Base-by-base conservation (phyloP, 2,113 vertebrate genomes). In the Stigmatopora argus region DNA sequence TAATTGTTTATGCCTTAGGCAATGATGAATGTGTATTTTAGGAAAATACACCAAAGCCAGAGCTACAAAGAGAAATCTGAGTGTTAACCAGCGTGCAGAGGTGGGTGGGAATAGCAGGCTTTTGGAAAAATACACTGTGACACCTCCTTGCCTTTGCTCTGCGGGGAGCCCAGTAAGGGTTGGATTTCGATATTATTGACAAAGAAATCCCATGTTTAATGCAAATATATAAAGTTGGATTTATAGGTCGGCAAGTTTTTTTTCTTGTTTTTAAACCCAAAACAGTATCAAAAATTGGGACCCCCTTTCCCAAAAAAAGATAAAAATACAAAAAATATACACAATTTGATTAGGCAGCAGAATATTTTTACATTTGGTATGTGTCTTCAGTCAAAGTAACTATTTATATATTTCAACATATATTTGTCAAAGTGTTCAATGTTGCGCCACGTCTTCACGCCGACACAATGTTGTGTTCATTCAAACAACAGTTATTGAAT, bases 1-100 rank as follows among this genome's bases (percentile, higher is more conserved):
- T 88, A 88, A 88, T 87, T 92, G 87, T 87, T 91, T 89, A 87
- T 90, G 88, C 84, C 88, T 67, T 76, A 72, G 77, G 82, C 86
- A 85, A 77, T 79, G 84, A 88, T 86, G 79, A 88, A 91, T 83
- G 79, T 81, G 86, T 78, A 70, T 89, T 83, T 86, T 78, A 84
- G 84, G 85, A 72, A 85, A 90, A 86, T 87, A 65, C 72, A 76
- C 84, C 86, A 87, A 86, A 70, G 73, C 74, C 60, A 21, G 58
- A 49, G 56, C 65, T 72, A 81, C 78, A 76, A 78, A 80, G 79
- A 79, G 85, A 67, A 62, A 81, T 60, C 72, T 46, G 67, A 60
- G 67, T 51, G 67, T 55, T 67, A 72, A 75, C 73, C 71, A 56
- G 78, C 34, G 51, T 71, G 74, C 75, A 75, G 73, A 72, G 70